phyloP scores from a whole-genome alignment of 2,797 vertebrate genomes.

The Amblyraja radiata region DNA sequence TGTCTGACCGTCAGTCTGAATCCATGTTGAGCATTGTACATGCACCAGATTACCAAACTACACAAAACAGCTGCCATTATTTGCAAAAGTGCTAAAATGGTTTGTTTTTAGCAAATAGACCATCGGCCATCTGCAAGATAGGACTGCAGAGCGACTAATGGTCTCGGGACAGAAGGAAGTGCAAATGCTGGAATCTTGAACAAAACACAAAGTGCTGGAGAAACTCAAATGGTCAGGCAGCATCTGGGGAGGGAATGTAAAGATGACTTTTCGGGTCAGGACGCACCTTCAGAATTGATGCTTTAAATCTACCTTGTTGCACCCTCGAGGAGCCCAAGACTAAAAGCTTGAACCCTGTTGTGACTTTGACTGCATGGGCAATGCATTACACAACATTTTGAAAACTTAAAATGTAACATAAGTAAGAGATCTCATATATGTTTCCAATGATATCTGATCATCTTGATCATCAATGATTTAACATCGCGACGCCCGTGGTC shows the following conservation, averaged over 20 bases:
- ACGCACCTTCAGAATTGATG: no score
- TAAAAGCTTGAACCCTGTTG: not conserved
- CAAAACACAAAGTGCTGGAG: no score
- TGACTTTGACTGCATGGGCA: not conserved
- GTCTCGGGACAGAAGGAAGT: no score
- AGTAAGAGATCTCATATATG: not conserved
- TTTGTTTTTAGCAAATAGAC: not conserved
- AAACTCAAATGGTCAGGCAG: no score
- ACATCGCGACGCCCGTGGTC: no score
- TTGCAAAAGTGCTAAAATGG: not conserved
- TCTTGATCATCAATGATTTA: no score
- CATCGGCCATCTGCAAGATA: not conserved
- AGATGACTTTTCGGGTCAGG: no score
- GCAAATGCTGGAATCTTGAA: no score
- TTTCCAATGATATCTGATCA: not conserved
- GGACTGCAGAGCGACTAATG: not conserved
- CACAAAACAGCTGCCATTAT: not conserved
- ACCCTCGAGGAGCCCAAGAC: not conserved
- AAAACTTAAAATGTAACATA: not conserved
- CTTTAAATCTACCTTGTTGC: not conserved
- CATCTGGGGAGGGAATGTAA: no score
- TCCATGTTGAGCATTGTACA: not conserved
- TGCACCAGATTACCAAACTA: not conserved
- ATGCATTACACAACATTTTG: not conserved
- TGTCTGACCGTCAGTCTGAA: not conserved